phyloP scores from a whole-genome alignment of 1,140 invertebrate genomes.

The Ceratosolen fusciceps region DNA sequence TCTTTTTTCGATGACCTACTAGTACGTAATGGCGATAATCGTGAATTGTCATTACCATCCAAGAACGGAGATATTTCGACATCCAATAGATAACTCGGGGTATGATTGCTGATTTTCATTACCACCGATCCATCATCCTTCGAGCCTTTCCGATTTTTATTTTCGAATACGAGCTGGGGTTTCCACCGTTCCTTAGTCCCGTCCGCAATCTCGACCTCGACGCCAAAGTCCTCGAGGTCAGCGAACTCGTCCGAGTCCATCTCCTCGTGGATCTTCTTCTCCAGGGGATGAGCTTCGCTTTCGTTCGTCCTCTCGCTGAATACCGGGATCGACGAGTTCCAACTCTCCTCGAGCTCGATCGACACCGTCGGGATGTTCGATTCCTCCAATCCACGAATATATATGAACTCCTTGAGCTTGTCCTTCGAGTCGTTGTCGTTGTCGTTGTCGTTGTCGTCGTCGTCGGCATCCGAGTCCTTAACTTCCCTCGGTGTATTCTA shows the following conservation, averaged over 20 bases:
- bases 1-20: not conserved
- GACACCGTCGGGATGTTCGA: conserved; percentile 51
- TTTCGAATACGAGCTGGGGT: conserved; percentile 59
- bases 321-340: conserved; percentile 35
- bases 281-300: not conserved
- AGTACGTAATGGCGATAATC: not conserved
- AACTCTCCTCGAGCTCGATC: conserved; percentile 53
- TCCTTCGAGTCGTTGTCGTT: not conserved
- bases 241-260: not conserved
- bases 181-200: conserved; percentile 58
- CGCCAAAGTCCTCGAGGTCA: conserved; percentile 39
- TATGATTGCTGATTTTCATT: conserved; percentile 62
- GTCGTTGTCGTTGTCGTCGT: not conserved
- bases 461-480: not conserved
- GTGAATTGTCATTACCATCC: conserved; percentile 53
- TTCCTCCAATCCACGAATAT: not conserved
- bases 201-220: conserved; percentile 56
- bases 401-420: conserved; percentile 36
- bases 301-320: conserved; percentile 5
- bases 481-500: not conserved
- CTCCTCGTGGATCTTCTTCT: conserved; percentile 44
- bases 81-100: conserved; percentile 52
- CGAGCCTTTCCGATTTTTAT: conserved; percentile 47
- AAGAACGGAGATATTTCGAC: conserved; percentile 54
- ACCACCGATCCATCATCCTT: conserved; percentile 57